Base-by-base conservation (phyloP, 1,140 invertebrate species). In the Drosophila pectinifera region DNA sequence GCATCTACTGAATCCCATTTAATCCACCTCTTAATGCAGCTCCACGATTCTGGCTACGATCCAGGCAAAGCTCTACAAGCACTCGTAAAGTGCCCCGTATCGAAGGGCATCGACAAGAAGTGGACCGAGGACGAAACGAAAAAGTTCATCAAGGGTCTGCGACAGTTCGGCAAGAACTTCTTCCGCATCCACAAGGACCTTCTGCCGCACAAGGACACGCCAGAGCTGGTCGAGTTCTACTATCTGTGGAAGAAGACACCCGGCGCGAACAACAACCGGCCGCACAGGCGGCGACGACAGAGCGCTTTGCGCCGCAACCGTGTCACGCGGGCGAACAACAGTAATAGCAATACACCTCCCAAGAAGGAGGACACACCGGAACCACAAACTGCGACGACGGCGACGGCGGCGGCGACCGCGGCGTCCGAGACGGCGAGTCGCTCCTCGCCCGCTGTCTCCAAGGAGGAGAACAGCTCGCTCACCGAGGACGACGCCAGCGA, bases 201-300 rank as follows among this genome's bases (percentile, higher is more conserved):
- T 56, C 94, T 99, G 70, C 97, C 98, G 58, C 97, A 98, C 92
- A 98, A 98, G 94, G 98, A 99, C 90, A 99, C 98, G 83, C 95
- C 97, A 42, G 98, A 99, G 91, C 93, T 99, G 81, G 98, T 99
- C 26, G 98, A 99, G 91, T 99, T 98, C 93, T 99, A 99, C 93
- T 99, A 99, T 93, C 94, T 99, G 91, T 99, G 98, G 99, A 99
- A 99, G 94, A 99, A 99, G 94, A 99, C 98, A n/a, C 98, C 98
- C n/a, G 97, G 97, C 81, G 98, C 98, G 45, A 97, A 97, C 92
- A 97, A 97, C 92, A 97, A 98, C 93, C 94, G 98, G 61, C 98
- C 98, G 20, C 97, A 98, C 91, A 94, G 98, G 56, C 94, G 98
- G 93, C 94, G 97, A 54, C 93, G 98, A 57, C 96, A 97, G 92